Evolutionary conservation across 1,140 invertebrate species (phyloP), one percentile per base, ranked within the genome.

Genomic region (Chironomus tepperi): DNA sequence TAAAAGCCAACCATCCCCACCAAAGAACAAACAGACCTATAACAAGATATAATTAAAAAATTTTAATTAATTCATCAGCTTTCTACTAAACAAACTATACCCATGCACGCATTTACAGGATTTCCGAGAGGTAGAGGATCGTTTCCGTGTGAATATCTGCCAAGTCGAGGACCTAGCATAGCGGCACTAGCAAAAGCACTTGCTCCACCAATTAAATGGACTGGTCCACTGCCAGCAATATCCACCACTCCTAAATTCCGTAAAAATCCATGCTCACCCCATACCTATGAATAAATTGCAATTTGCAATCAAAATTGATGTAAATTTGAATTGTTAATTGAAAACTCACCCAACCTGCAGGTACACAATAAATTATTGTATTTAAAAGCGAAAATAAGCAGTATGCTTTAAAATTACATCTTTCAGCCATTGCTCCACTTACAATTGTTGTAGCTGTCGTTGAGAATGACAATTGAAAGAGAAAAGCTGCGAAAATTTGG

Each of bases 1-100:
- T 97, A 79, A 97, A 97, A 2, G 93, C 94, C 57, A 96, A 83
- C 94, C 95, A 97, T 0, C 94, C 94, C 65, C 94, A 97, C 95
- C 95, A 98, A 5, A 97, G 83, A 34, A 97, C 95, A 79, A 97
- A 97, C 0, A 57, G 10, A 15, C 19, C 65, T 70, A 18, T 9
- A 19, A 18, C 2, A 70, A 57, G 10, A 57, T 57, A 12, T 12
- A 57, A n/a, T 70, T 70, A 21, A 3, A 70, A 70, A 70, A 70
- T 70, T n/a, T n/a, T 67, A 8, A 19, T 8, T 70, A 2, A 70
- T 8, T 57, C 3, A 70, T 19, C 2, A 70, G 19, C 18, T 10
- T 70, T 70, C 18, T 21, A 70, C 7, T 7, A 9, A 21, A 8
- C n/a, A 3, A 19, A 19, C 0, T 2, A 18, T 21, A 95, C 95